phyloP scores from a whole-genome alignment of 2,888 invertebrate genomes.

The Callyntrura guangdongensis region DNA sequence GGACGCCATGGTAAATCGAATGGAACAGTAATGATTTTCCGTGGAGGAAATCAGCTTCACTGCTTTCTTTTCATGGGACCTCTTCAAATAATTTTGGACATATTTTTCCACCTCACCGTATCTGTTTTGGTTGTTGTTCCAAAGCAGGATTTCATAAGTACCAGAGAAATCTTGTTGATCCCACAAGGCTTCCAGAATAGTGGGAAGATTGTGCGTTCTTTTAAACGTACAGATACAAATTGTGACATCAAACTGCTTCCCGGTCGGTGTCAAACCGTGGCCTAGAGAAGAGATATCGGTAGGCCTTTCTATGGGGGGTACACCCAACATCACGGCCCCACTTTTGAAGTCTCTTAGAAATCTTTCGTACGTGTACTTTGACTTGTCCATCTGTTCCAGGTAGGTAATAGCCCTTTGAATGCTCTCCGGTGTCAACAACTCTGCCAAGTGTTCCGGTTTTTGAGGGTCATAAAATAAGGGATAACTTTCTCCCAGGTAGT shows the following conservation, averaged over 20 bases:
- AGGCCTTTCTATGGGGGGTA: constrained; percentile 42
- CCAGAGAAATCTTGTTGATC: constrained; percentile 75
- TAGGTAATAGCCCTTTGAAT: constrained; percentile 70
- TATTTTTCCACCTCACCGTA: constrained; percentile 58
- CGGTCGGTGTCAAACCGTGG: neutral
- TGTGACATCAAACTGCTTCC: constrained; percentile 71
- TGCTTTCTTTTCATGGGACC: neutral
- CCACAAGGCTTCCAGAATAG: constrained; percentile 74
- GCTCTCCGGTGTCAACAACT: constrained; percentile 67
- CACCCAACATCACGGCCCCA: constrained; percentile 68
- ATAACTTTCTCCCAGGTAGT: constrained; percentile 76
- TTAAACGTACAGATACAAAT: constrained; percentile 79
- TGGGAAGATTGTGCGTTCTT: constrained; percentile 76
- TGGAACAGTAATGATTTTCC: constrained; percentile 75
- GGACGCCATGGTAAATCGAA: constrained; percentile 76
- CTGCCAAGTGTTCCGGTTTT: constrained; percentile 1
- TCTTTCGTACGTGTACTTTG: constrained; percentile 31
- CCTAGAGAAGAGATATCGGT: neutral
- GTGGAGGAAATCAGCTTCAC: constrained; percentile 72
- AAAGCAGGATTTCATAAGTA: constrained; percentile 75
- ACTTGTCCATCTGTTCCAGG: constrained; percentile 76
- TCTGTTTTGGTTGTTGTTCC: constrained; percentile 79
- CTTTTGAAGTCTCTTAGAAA: constrained; percentile 59
- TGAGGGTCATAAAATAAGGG: constrained; percentile 73
- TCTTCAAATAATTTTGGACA: constrained; percentile 29